Percentiles rank a stretch among this genome's conserved stretches.
Evolutionary conservation across 2,797 vertebrate species (phyloP).

Genomic region (Hapalemur alaotrensis): DNA sequence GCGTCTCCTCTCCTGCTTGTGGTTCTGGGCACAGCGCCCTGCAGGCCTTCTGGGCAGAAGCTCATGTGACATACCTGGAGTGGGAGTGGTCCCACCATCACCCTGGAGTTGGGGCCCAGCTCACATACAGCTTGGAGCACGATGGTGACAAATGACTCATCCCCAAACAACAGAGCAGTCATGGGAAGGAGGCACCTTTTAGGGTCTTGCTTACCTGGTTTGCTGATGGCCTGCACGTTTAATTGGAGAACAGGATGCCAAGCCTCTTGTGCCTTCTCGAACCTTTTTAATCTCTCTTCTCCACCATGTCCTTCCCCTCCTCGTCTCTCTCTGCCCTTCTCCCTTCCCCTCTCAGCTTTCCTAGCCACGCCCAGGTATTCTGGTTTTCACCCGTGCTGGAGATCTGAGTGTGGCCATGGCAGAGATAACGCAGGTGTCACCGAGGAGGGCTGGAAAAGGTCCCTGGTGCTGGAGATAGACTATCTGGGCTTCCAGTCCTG

Average conservation of each 20-base stretch:
- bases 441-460: background rate
- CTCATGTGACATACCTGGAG: background rate
- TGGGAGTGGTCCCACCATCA: background rate
- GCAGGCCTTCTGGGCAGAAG: background rate
- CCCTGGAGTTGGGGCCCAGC: background rate
- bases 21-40: background rate
- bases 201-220: background rate
- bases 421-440: background rate
- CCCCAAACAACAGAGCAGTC: background rate
- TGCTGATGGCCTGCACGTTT: background rate
- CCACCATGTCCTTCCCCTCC: background rate
- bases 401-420: background rate
- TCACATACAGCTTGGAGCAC: background rate
- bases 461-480: no score
- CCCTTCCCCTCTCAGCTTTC: background rate
- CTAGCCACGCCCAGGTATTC: background rate
- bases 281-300: background rate
- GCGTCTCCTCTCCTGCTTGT: background rate
- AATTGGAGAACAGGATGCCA: background rate
- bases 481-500: background rate
- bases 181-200: background rate
- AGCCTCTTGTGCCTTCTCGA: background rate
- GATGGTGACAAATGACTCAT: background rate
- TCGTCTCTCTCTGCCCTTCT: background rate
- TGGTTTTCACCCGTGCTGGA: background rate